A percentile compares a stretch with the other conserved stretches of the same genome.
phyloP scores from a whole-genome alignment of 2,797 vertebrate species.

The Alca torda region DNA sequence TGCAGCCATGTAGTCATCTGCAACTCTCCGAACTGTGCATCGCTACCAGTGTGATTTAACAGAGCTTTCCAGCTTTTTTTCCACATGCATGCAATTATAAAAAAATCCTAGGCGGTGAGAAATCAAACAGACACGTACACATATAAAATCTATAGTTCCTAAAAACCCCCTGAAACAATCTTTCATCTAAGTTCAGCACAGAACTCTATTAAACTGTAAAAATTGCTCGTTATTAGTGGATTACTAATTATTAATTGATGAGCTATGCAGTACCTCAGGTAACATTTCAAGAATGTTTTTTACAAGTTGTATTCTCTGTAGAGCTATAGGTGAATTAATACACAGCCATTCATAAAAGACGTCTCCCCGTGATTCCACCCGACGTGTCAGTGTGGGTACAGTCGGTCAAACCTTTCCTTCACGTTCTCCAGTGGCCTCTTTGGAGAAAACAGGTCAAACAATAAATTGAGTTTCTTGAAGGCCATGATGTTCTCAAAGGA shows the following conservation, averaged over 20 bases:
- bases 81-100: not conserved
- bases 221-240: not conserved
- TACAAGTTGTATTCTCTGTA: not conserved
- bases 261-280: not conserved
- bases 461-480: not conserved
- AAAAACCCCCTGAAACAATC: not conserved
- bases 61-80: not conserved
- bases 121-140: not conserved
- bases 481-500: not conserved
- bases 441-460: not conserved
- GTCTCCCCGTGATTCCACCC: rapidly evolving
- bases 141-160: not conserved
- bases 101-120: not conserved
- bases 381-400: rapidly evolving
- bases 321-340: not conserved
- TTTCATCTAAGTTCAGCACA: not conserved
- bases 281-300: not conserved
- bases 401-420: not conserved
- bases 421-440: rapidly evolving
- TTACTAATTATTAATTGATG: not conserved
- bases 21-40: not conserved
- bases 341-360: not conserved
- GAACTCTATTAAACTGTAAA: not conserved
- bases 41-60: not conserved
- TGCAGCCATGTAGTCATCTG: not conserved